Evolutionary conservation across 2,888 invertebrate species (phyloP), one percentile per base, ranked within the genome.

Genomic region (Chalcis sispes): DNA sequence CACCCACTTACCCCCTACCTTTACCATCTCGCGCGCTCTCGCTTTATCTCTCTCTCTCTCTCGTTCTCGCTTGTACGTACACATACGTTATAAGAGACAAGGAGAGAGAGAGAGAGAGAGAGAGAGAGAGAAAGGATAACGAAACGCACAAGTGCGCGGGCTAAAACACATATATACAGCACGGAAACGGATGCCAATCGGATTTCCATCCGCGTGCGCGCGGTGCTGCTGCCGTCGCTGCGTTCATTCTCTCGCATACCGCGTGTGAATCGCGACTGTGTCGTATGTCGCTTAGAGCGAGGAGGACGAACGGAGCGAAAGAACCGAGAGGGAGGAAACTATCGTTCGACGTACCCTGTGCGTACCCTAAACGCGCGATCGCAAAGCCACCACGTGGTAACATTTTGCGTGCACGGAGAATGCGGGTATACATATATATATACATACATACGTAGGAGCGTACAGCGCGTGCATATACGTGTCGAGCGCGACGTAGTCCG

Each of bases 241-340:
- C 10, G 36, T 7, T 54, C 56, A 42, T 70, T 69, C 69, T 42
- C 29, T 56, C 40, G 46, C 56, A 59, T 73, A 64, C 67, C 56
- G 50, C 71, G 66, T 58, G 50, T 27, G 65, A 67, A 76, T 70
- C 72, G 75, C 77, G 77, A 80, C 79, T 78, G 80, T 72, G 69
- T 58, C 67, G 27, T 46, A 42, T 42, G 27, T 7, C 1, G 20
- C 1, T 20, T 7, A 15, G 29, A 13, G n/a, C 36, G 29, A 40
- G 8, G 50, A 52, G 20, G n/a, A 56, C 3, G 32, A 20, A 29
- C 4, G 42, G 42, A 36, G 36, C 20, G 50, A 50, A n/a, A 15
- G 42, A 27, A 50, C 50, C 4, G 4, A 5, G 46, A 25, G 48
- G 32, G 46, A 18, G 46, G 40, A 18, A 32, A 48, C 54, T 59